phyloP scores from a whole-genome alignment of 2,888 invertebrate species.

The Gastracanthus pulcherrimus region DNA sequence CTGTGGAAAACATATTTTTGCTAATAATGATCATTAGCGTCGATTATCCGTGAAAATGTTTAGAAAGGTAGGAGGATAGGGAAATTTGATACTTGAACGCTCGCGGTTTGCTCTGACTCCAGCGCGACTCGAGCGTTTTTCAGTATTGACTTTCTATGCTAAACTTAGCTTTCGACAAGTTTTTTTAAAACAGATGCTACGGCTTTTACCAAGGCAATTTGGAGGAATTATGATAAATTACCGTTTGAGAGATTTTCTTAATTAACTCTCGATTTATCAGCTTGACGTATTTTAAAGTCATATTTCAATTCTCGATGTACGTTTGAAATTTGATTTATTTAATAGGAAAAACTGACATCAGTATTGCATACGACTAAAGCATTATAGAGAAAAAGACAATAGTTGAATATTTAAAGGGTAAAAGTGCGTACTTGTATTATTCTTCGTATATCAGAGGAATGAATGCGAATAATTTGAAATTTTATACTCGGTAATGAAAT shows the following conservation, averaged over 20 bases:
- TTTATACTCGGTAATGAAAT: neutral
- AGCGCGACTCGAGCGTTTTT: no score
- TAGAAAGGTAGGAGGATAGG: neutral
- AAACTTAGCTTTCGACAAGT: no score
- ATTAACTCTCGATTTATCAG: no score
- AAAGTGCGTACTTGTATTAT: neutral
- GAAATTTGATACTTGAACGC: conserved; percentile 14
- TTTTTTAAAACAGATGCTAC: neutral
- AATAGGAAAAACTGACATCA: no score
- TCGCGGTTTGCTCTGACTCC: no score
- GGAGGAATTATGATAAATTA: neutral
- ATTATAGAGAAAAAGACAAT: no score
- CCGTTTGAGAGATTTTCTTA: neutral
- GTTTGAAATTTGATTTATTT: no score
- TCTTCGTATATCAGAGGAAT: neutral
- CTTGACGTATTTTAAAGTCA: no score
- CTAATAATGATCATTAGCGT: conserved; percentile 32
- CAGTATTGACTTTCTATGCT: neutral
- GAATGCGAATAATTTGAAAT: no score
- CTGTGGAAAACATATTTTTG: neutral
- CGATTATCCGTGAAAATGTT: conserved; percentile 30
- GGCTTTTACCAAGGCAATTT: neutral
- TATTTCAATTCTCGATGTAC: no score
- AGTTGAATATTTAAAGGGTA: no score
- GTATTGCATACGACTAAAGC: no score